phyloP scores from a whole-genome alignment of 2,888 invertebrate species.

The Tineola bisselliella region DNA sequence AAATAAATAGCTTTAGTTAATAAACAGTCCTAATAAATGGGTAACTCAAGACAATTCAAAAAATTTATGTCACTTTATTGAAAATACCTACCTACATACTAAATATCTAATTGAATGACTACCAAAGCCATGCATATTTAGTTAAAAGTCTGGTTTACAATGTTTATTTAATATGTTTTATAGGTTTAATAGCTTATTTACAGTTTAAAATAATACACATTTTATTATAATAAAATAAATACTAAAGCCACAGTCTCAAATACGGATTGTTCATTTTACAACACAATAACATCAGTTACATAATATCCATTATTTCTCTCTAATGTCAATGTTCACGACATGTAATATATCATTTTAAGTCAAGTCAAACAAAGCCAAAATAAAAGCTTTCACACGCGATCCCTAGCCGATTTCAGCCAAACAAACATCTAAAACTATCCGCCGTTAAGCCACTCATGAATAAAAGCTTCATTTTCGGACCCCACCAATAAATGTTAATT shows the following conservation, averaged over 20 bases:
- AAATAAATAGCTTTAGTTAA: no score
- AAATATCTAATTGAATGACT: no score
- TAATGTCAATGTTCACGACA: slow-evolving; percentile 57
- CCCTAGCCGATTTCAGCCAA: slow-evolving; percentile 49
- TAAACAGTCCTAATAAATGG: no score
- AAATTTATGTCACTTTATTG: no score
- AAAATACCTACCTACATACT: no score
- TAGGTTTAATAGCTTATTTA: no score
- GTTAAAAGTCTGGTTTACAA: no score
- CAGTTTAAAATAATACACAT: not conserved
- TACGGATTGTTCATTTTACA: not conserved
- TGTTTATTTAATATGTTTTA: no score
- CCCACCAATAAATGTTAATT: slow-evolving; percentile 66
- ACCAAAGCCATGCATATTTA: no score
- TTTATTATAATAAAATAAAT: not conserved
- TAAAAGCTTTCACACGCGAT: slow-evolving; percentile 65
- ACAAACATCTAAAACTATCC: slow-evolving; percentile 62
- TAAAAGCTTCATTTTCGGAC: slow-evolving; percentile 60
- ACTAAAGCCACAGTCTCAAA: not conserved
- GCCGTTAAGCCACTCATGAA: slow-evolving; percentile 63
- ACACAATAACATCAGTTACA: not conserved
- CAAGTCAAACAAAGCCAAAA: slow-evolving; percentile 57
- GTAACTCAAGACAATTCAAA: no score
- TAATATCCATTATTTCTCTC: slow-evolving; percentile 43
- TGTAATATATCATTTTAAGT: slow-evolving; percentile 65